Base-by-base conservation (phyloP, 2,113 vertebrate genomes). In the Bucco capensis region DNA sequence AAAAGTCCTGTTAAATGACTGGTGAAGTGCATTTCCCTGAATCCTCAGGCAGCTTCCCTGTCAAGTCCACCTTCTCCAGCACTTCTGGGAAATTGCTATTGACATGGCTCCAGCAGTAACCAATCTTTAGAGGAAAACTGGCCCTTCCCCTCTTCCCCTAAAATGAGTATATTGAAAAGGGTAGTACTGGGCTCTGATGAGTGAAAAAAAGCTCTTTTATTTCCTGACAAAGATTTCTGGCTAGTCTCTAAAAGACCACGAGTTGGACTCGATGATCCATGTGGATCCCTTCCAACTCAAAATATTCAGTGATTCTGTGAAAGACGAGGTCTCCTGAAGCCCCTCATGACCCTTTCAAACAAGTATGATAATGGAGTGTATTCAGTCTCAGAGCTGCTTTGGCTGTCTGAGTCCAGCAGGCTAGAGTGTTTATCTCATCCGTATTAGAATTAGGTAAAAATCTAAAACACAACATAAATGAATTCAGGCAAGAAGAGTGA, bases 131-230 rank as follows among this genome's bases (percentile, higher is more conserved):
- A 88, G 57, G 70, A 85, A 93, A 88, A 81, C 31, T 33, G 58
- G 23, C 51, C 90, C 60, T 95, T 91, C 40, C 33, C n/a, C 57
- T 83, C 40, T 73, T 31, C 30, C n/a, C 27, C 37, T 71, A 81
- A 91, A 90, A 67, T 4, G 7, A 56, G 65, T 44, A 22, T 67
- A 65, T 56, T 95, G 92, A 93, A 94, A 94, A 94, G 93, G 53
- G 83, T 90, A 93, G 62, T 54, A 72, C 80, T 95, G 93, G 92
- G 93, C 94, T 93, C 73, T 75, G 70, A 81, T 65, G 70, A 90
- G 76, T 74, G 88, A 95, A 95, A 88, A 91, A n/a, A 95, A 86
- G 51, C 12, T 90, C 83, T 94, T 96, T 96, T 96, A 79, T 96
- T 83, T 89, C 81, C 58, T 51, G 64, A 89, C 54, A 95, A 96